Evolutionary conservation across 2,113 vertebrate genomes (phyloP).

Genomic region (Hyperopisus bebe): DNA sequence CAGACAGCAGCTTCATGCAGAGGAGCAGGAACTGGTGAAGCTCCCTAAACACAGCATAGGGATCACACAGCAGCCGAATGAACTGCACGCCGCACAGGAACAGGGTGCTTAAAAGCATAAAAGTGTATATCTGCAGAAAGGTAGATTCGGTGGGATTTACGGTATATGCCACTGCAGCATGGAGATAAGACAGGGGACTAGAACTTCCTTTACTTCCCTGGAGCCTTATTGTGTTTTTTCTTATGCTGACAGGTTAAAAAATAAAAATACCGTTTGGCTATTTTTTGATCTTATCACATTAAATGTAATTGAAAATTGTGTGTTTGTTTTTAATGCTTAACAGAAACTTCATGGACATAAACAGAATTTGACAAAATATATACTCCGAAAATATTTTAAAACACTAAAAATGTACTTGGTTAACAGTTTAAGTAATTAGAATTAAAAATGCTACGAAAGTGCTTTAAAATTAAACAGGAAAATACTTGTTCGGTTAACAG

Average conservation of each 20-base stretch:
- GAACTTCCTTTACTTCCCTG: background rate
- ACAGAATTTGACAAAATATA: background rate
- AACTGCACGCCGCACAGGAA: background rate
- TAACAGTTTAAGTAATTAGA: too few relatives aligned
- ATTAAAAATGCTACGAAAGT: too few relatives aligned
- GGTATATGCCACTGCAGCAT: background rate
- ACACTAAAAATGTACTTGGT: background rate
- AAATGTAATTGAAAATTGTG: background rate
- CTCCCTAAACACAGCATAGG: conserved; percentile 63
- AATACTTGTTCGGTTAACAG: too few relatives aligned
- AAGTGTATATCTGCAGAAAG: background rate
- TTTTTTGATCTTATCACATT: background rate
- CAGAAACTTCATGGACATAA: background rate
- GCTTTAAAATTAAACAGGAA: too few relatives aligned
- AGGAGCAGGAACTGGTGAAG: conserved; percentile 91
- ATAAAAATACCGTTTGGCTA: background rate
- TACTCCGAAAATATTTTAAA: background rate
- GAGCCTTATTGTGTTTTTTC: background rate
- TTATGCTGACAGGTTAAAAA: background rate
- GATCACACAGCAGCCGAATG: background rate
- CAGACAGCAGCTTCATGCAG: conserved; percentile 91
- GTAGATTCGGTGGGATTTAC: background rate
- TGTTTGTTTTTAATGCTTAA: background rate
- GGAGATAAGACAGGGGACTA: background rate
- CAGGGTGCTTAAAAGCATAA: background rate